Evolutionary conservation across 2,113 vertebrate species (phyloP), one percentile per base, ranked within the genome.

Genomic region (Todiramphus saurophagus): DNA sequence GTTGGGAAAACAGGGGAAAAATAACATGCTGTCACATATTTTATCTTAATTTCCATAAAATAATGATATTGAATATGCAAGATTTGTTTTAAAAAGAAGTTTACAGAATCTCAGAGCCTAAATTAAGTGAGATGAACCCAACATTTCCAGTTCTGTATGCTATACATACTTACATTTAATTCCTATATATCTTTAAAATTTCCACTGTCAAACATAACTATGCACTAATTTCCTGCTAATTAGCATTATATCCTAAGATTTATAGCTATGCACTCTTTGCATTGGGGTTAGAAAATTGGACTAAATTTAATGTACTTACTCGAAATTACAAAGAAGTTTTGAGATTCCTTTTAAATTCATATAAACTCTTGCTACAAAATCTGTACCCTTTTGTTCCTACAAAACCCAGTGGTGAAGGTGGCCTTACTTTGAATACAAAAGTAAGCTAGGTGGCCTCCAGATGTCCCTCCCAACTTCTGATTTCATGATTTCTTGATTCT

Each of bases 1-100:
- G 4, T 1, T 90, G 4, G 3, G 5, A 48, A 90, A 77, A 62
- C 0, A 7, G 4, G 7, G 9, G 12, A 2, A 7, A 75, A 88
- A 48, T 33, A 53, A 46, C 4, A 69, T 43, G 2, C 3, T 1
- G 23, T n/a, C 4, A 31, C 16, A 35, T 44, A 28, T 25, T 79
- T 55, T 55, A 25, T 55, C 4, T n/a, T 79, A 9, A 63, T 68
- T 90, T 79, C 24, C 10, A 46, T 72, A n/a, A 76, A 83, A 86
- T 64, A 24, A n/a, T 28, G 6, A 13, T 30, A 58, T 9, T 60
- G 7, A 53, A 17, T 10, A 56, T 56, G 9, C 46, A 55, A 14
- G 63, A 8, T 37, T 50, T 87, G 44, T 46, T 10, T 50, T 39
- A 17, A 4, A 51, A 53, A 68, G 24, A 31, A 68, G 4, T 12